Evolutionary conservation across 1,140 invertebrate species (phyloP).

Genomic region (Cyclargus thomasi): DNA sequence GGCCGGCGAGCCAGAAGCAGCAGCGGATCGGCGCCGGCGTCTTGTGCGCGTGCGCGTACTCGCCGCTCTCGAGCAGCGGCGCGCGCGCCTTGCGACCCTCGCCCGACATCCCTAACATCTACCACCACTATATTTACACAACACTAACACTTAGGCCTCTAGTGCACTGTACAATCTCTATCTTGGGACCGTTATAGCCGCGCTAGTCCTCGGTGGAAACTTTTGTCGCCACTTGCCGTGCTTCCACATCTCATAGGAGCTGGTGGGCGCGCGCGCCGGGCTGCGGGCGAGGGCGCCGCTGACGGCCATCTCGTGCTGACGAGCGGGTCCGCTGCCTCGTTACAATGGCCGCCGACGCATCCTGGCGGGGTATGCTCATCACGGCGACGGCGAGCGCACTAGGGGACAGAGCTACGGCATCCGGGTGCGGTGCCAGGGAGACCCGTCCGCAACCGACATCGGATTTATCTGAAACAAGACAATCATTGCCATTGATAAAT

Average conservation of each 20-base stretch:
- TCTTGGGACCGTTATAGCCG: slow-evolving; percentile 64
- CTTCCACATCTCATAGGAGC: slow-evolving; percentile 74
- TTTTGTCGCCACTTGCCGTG: slow-evolving; percentile 74
- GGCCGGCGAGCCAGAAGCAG: slow-evolving; percentile 77
- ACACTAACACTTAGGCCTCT: slow-evolving; percentile 70
- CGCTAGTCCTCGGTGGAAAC: slow-evolving; percentile 64
- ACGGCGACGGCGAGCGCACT: slow-evolving; percentile 62
- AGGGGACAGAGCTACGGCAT: slow-evolving; percentile 58
- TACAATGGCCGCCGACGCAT: slow-evolving; percentile 71
- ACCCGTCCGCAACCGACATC: slow-evolving; percentile 37
- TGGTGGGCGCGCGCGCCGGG: slow-evolving; percentile 47
- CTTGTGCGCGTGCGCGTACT: slow-evolving; percentile 53
- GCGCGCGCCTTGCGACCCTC: slow-evolving; percentile 44
- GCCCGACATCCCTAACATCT: slow-evolving; percentile 57
- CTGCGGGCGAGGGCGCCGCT: slow-evolving; percentile 43
- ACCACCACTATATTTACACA: slow-evolving; percentile 70
- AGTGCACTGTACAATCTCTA: slow-evolving; percentile 55
- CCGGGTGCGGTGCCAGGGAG: slow-evolving; percentile 34
- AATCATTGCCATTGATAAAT: no score
- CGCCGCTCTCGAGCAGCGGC: slow-evolving; percentile 57
- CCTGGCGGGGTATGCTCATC: slow-evolving; percentile 69
- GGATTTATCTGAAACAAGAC: slow-evolving; percentile 49
- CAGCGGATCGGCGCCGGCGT: slow-evolving; percentile 63
- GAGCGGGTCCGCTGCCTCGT: slow-evolving; percentile 62
- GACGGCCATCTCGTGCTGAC: slow-evolving; percentile 69